A percentile compares a stretch with the other conserved stretches of the same genome.
Evolutionary conservation across 1,140 invertebrate species (phyloP).

Genomic region (Araneus ventricosus): DNA sequence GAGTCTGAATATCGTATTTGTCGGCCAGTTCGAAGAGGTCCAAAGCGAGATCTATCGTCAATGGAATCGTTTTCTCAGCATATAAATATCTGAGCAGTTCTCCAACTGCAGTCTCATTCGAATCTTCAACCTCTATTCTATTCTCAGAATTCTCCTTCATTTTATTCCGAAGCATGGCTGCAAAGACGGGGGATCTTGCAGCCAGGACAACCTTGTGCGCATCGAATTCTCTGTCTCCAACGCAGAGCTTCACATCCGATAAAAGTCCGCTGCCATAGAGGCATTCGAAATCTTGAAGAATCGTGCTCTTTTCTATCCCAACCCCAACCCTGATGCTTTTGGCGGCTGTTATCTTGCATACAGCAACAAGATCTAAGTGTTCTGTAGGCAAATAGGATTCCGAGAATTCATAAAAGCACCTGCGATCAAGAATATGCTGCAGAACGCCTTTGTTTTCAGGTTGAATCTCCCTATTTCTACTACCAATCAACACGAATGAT

Average conservation of each 20-base stretch:
- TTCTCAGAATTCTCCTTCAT: neutral
- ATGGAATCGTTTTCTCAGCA: neutral
- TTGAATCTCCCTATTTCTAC: neutral
- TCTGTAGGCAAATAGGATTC: neutral
- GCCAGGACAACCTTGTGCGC: constrained; percentile 76
- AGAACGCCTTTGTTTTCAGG: too few relatives aligned
- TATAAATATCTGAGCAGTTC: neutral
- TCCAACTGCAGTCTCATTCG: neutral
- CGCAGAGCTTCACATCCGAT: constrained; percentile 4
- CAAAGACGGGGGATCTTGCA: constrained; percentile 76
- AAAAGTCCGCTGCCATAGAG: neutral
- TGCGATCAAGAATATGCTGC: too few relatives aligned
- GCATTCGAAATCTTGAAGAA: neutral
- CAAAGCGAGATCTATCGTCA: neutral
- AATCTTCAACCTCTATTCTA: neutral
- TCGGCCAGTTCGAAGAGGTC: neutral
- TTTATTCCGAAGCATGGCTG: constrained; percentile 76
- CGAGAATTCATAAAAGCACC: neutral
- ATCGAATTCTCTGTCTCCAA: constrained; percentile 31
- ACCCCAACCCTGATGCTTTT: neutral
- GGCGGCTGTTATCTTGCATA: neutral
- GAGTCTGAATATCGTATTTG: neutral
- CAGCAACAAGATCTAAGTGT: neutral
- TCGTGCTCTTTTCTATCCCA: neutral
- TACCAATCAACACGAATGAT: neutral